A percentile compares a stretch with the other conserved stretches of the same genome.
These are phyloP conservation scores for Sarcophaga subvicina DNA, from an alignment of 2,888 invertebrate species.

Conservation along the genomic window DNA sequence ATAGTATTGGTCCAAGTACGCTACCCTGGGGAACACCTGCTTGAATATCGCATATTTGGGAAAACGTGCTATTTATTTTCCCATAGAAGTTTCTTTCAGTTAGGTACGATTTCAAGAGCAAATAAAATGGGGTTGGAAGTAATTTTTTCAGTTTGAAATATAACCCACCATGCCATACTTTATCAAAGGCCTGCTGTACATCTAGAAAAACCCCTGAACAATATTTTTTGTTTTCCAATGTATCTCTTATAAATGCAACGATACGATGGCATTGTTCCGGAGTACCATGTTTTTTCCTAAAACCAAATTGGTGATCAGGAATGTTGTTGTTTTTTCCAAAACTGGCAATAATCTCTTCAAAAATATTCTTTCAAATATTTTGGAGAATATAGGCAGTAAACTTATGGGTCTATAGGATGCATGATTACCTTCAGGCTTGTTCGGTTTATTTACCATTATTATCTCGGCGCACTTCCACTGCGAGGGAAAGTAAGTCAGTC, in stretches of 20 bases:
- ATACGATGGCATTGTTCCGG: constrained; percentile 6
- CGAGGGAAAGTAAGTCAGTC: constrained; percentile 3
- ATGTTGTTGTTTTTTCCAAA: too few relatives aligned
- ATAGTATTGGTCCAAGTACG: constrained; percentile 19
- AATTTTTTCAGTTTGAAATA: constrained; percentile 4
- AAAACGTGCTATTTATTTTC: neutral
- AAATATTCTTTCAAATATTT: too few relatives aligned
- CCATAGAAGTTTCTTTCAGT: neutral
- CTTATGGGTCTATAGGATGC: too few relatives aligned
- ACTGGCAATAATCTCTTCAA: too few relatives aligned
- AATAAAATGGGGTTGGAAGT: constrained; percentile 1
- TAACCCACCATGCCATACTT: neutral
- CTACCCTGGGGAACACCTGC: neutral
- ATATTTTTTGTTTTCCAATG: constrained; percentile 6
- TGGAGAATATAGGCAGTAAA: too few relatives aligned
- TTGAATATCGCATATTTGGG: too few relatives aligned
- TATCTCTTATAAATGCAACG: constrained; percentile 12
- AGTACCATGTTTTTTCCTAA: neutral
- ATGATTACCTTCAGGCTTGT: too few relatives aligned
- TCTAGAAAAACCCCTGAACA: neutral
- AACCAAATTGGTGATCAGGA: neutral
- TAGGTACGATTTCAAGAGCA: constrained; percentile 2
- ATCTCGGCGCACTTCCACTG: neutral
- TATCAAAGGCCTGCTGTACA: constrained; percentile 18
- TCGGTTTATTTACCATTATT: too few relatives aligned